These are phyloP conservation scores for Scaptomyza montana DNA, from an alignment of 1,140 invertebrate species.

Conservation along the genomic window DNA sequence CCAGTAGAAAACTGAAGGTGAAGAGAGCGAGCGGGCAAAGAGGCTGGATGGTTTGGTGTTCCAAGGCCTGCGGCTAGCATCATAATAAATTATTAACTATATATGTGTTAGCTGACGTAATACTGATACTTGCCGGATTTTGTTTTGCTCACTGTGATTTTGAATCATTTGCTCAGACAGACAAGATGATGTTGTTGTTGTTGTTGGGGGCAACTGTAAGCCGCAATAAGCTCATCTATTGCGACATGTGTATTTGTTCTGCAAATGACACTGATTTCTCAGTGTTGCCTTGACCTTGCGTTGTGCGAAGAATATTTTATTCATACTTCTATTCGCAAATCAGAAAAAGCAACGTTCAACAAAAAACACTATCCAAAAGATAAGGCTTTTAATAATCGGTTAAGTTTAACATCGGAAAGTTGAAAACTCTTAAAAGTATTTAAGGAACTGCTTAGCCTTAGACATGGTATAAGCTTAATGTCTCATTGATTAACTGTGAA, in stretches of 20 bases:
- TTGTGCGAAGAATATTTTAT: too few species aligned
- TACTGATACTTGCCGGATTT: conserved; percentile 58
- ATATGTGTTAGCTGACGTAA: conserved; percentile 58
- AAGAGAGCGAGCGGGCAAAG: neutral
- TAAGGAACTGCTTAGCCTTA: neutral
- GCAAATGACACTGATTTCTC: conserved; percentile 1
- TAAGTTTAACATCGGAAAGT: too few species aligned
- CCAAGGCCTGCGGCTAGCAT: conserved; percentile 8
- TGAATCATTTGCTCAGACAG: neutral
- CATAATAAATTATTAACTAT: conserved; percentile 64
- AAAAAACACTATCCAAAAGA: too few species aligned
- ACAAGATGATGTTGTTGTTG: too few species aligned
- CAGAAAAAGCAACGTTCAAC: too few species aligned
- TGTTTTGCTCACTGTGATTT: conserved; percentile 23
- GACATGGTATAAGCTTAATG: too few species aligned
- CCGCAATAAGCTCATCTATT: conserved; percentile 16
- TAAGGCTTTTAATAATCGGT: too few species aligned
- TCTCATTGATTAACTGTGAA: too few species aligned
- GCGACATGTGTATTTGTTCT: conserved; percentile 27
- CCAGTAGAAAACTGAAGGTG: conserved; percentile 13
- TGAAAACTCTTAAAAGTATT: too few species aligned
- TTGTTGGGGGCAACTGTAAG: conserved; percentile 4
- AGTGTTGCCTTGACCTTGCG: conserved; percentile 19
- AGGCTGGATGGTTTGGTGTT: conserved; percentile 8
- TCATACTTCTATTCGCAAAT: too few species aligned